These are phyloP conservation scores for Odobenus rosmarus DNA, from an alignment of 2,113 vertebrate species.

Conservation along the genomic window DNA sequence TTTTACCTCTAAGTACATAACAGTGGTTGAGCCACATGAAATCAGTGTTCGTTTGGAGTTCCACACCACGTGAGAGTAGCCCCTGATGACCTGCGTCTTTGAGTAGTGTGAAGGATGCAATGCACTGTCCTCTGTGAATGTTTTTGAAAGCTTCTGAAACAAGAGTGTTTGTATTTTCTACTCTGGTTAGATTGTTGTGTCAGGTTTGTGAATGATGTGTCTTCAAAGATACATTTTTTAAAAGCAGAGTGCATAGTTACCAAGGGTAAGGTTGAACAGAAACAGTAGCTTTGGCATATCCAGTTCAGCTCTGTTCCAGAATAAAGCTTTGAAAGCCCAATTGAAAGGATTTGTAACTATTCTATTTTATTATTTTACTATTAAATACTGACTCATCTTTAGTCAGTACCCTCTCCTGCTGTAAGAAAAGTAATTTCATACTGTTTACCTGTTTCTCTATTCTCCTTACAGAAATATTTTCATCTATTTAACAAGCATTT, in stretches of 20 bases:
- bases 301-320: not conserved
- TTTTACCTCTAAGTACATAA: not conserved
- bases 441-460: not conserved
- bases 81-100: slow-evolving; percentile 43
- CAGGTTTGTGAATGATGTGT: slow-evolving; percentile 59
- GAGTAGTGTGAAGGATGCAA: slow-evolving; percentile 22
- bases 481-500: not conserved
- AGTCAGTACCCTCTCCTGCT: not conserved
- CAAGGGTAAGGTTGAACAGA: slow-evolving; percentile 23
- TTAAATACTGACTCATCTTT: not conserved
- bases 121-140: slow-evolving; percentile 45
- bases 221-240: slow-evolving; percentile 73
- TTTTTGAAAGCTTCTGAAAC: slow-evolving; percentile 73
- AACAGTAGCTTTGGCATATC: not conserved
- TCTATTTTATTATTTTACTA: not conserved
- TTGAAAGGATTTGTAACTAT: not conserved
- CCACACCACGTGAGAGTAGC: not conserved
- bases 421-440: not conserved
- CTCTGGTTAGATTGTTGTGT: not conserved
- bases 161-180: slow-evolving; percentile 59
- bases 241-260: slow-evolving; percentile 29
- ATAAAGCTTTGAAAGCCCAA: not conserved
- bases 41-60: slow-evolving; percentile 55
- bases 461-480: not conserved
- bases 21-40: slow-evolving; percentile 48